Percentiles rank a stretch among this genome's conserved stretches.
phyloP scores from a whole-genome alignment of 2,888 invertebrate genomes.

The Gerosis bhagava region DNA sequence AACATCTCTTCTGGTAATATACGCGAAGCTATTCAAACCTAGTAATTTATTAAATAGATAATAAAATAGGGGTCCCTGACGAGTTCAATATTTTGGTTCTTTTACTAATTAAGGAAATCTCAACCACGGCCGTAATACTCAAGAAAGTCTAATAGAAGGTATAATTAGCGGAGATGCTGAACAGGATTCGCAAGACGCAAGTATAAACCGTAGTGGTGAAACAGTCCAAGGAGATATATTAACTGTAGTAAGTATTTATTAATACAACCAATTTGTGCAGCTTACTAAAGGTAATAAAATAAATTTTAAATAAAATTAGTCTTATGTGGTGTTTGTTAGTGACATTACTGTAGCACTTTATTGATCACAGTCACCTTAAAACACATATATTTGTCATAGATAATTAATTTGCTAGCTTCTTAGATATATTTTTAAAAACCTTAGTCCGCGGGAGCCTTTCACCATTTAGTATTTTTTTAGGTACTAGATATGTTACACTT shows the following conservation, averaged over 20 bases:
- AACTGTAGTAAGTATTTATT: slow-evolving; percentile 72
- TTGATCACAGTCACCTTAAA: slow-evolving; percentile 62
- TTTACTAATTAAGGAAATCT: slow-evolving; percentile 80
- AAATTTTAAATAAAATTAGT: slow-evolving; percentile 61
- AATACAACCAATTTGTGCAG: slow-evolving; percentile 35
- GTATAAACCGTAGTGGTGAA: slow-evolving; percentile 63
- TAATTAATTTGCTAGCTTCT: slow-evolving; percentile 79
- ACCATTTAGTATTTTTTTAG: slow-evolving; percentile 24
- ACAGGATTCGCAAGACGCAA: slow-evolving; percentile 75
- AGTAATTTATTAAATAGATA: slow-evolving; percentile 47
- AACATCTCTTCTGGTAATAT: slow-evolving; percentile 72
- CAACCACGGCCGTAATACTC: slow-evolving; percentile 67
- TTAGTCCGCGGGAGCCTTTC: slow-evolving; percentile 57
- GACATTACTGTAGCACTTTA: slow-evolving; percentile 70
- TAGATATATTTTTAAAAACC: slow-evolving; percentile 54
- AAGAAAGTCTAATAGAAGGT: slow-evolving; percentile 77
- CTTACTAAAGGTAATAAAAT: slow-evolving; percentile 65
- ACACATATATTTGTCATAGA: slow-evolving; percentile 69
- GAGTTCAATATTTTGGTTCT: slow-evolving; percentile 78
- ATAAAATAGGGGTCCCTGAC: slow-evolving; percentile 71
- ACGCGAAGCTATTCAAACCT: slow-evolving; percentile 67
- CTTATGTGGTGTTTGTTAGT: slow-evolving; percentile 75
- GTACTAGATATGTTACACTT: too few species aligned
- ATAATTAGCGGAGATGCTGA: slow-evolving; percentile 73
- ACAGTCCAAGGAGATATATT: slow-evolving; percentile 65